phyloP scores from a whole-genome alignment of 2,888 invertebrate genomes.

The Drosophila crucigera region DNA sequence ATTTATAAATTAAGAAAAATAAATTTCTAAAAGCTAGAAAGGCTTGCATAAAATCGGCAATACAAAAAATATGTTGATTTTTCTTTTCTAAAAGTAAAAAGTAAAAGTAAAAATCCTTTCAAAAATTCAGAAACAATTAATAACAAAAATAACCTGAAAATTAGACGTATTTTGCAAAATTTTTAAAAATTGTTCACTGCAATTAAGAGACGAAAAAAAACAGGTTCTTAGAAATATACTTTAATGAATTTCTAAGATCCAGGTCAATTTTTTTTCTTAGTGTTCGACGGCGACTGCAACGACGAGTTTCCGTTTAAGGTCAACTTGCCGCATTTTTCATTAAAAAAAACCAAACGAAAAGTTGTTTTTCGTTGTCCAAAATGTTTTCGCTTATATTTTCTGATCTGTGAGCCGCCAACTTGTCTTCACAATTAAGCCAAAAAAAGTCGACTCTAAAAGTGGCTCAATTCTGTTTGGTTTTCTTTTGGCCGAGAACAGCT shows the following conservation, averaged over 20 bases:
- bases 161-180: no score
- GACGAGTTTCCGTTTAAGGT: conserved; percentile 80
- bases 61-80: neutral
- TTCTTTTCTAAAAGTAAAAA: no score
- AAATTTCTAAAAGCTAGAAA: neutral
- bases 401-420: neutral
- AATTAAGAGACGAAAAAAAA: no score
- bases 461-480: conserved; percentile 31
- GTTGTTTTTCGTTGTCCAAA: conserved; percentile 74
- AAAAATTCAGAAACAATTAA: neutral
- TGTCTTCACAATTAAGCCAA: conserved; percentile 52
- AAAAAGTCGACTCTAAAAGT: conserved; percentile 32
- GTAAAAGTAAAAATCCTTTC: neutral
- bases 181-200: no score
- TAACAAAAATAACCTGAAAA: neutral
- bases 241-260: neutral
- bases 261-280: neutral
- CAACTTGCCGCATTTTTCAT: conserved; percentile 74
- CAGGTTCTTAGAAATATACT: no score
- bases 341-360: conserved; percentile 56
- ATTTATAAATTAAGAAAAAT: neutral
- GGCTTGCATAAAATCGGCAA: neutral
- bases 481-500: conserved; percentile 56
- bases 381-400: conserved; percentile 26
- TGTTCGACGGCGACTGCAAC: conserved; percentile 41